Evolutionary conservation across 2,888 invertebrate genomes (phyloP), one percentile per base, ranked within the genome.

Genomic region (Maniola hyperantus): DNA sequence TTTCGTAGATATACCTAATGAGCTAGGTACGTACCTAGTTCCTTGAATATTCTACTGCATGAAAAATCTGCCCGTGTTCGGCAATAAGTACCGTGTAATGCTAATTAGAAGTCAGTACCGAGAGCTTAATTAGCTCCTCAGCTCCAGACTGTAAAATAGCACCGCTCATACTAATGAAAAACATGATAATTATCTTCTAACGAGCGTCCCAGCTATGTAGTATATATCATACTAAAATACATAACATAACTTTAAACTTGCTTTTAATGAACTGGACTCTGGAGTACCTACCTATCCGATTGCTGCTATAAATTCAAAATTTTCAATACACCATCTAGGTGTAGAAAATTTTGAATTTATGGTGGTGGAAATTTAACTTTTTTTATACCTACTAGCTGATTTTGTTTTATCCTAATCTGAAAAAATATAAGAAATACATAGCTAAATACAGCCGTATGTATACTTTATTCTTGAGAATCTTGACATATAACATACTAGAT

Each of bases 111-210:
- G 57, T 58, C 61, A 51, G 64, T 57, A 68, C 55, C 61, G 55
- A 57, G 64, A 54, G 62, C 58, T 65, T 68, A 68, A 68, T 68
- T 68, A 68, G 65, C 62, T 46, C 51, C 65, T 64, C 57, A 39
- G 65, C 53, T 57, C 46, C 57, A 44, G 65, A 68, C 65, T 69
- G 65, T 65, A 67, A 69, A 64, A 66, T 64, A 65, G 59, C 46
- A 57, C 48, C 53, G 67, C 64, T 67, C 67, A 65, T 58, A 62
- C 62, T 67, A 64, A 67, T 69, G 54, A 67, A 67, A 48, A 67
- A 67, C 67, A 65, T 69, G 69, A 69, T 67, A 62, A 65, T 67
- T 58, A 65, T 64, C 61, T 48, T 33, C 42, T 55, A 50, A 64
- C 58, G 48, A 61, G 67, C 67, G 61, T 69, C 54, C 46, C 57